phyloP scores from a whole-genome alignment of 2,797 vertebrate genomes.

The Aselliscus stoliczkanus region DNA sequence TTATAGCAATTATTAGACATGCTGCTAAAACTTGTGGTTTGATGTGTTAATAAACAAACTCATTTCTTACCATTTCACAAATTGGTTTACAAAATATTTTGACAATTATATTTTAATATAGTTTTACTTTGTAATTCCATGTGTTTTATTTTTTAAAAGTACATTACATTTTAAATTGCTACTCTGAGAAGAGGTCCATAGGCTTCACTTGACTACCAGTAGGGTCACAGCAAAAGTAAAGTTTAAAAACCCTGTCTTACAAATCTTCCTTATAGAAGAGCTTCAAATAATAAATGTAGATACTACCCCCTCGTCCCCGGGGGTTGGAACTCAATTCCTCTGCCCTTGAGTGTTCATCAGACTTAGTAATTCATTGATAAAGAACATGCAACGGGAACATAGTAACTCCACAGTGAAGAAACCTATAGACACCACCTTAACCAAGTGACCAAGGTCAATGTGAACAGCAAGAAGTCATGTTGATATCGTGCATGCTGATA shows the following conservation, averaged over 20 bases:
- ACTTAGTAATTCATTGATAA: background rate
- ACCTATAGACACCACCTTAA: background rate
- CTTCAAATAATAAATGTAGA: background rate
- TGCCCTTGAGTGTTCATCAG: background rate
- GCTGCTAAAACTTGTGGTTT: background rate
- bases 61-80: background rate
- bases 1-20: background rate
- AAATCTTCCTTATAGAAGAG: background rate
- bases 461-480: background rate
- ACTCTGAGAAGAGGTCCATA: background rate
- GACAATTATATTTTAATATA: background rate
- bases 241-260: background rate
- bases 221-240: background rate
- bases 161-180: background rate
- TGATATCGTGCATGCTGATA: no score
- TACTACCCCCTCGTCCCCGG: accelerated
- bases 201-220: background rate
- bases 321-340: background rate
- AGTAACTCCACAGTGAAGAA: no score
- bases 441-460: background rate
- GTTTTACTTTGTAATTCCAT: background rate
- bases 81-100: background rate
- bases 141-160: background rate
- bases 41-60: background rate
- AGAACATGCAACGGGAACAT: background rate